Conservation (phyloP, 2,888 invertebrate genomes). For the Nephrotoma guestfalica region DNA sequence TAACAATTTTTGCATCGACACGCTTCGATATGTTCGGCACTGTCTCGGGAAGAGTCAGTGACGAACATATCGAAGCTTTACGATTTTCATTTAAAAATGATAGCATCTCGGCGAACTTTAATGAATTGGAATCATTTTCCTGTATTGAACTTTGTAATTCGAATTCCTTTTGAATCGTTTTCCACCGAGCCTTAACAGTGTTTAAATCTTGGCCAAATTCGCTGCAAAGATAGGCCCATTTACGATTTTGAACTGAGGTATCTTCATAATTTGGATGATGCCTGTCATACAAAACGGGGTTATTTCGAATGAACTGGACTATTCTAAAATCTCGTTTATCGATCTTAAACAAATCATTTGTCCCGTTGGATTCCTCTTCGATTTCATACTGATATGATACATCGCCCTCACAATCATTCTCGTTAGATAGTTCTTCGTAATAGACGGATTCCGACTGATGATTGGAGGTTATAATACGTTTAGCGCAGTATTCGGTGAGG, state of each 20-base stretch:
- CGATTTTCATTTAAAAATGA: background rate
- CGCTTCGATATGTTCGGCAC: background rate
- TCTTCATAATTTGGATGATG: background rate
- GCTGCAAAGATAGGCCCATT: background rate
- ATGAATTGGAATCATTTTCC: background rate
- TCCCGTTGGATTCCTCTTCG: background rate
- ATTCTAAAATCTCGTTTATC: background rate
- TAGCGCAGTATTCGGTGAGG: background rate
- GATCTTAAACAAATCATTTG: background rate
- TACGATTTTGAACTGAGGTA: background rate
- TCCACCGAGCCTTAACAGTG: background rate
- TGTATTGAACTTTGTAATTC: background rate
- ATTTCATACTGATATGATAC: background rate
- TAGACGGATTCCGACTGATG: background rate
- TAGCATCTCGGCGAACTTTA: background rate
- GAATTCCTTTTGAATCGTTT: background rate
- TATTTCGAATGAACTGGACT: background rate
- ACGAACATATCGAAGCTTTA: too few relatives aligned
- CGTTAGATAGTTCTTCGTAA: background rate
- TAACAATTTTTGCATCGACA: background rate
- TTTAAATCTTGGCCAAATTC: background rate
- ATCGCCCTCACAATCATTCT: background rate
- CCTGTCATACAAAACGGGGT: background rate
- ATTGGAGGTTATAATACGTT: background rate
- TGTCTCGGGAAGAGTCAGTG: background rate